These are phyloP conservation scores for Cyanoderma ruficeps DNA, from an alignment of 2,113 vertebrate genomes.

Conservation along the genomic window DNA sequence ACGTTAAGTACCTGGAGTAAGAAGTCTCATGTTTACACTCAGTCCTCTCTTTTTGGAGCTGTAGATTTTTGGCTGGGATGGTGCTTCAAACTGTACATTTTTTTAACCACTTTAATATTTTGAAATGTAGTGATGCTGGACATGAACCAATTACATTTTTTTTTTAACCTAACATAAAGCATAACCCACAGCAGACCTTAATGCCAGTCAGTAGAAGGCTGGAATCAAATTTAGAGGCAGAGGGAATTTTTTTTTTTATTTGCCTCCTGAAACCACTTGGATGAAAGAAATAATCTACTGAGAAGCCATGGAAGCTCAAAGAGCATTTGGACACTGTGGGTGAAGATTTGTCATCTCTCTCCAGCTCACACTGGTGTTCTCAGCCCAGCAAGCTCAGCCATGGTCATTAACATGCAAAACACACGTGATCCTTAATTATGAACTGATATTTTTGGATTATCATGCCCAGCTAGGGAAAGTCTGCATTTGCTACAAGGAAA, in stretches of 20 bases:
- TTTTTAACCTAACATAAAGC: not conserved
- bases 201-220: not conserved
- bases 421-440: not conserved
- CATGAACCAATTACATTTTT: rapidly evolving
- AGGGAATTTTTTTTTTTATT: not conserved
- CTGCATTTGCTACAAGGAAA: not conserved
- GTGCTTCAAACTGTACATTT: not conserved
- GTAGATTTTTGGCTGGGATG: not conserved
- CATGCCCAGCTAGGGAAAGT: not conserved
- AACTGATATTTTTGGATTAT: constrained; percentile 1
- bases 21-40: not conserved
- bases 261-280: not conserved
- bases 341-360: not conserved
- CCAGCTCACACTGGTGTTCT: not conserved
- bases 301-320: not conserved
- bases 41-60: not conserved
- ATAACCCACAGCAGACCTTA: not conserved
- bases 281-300: not conserved
- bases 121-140: not conserved
- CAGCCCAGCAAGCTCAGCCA: not conserved
- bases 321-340: not conserved
- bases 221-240: not conserved
- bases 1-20: not conserved
- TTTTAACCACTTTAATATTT: not conserved
- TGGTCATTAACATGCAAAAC: not conserved